phyloP scores from a whole-genome alignment of 1,140 invertebrate genomes.

The Vanessa tameamea region DNA sequence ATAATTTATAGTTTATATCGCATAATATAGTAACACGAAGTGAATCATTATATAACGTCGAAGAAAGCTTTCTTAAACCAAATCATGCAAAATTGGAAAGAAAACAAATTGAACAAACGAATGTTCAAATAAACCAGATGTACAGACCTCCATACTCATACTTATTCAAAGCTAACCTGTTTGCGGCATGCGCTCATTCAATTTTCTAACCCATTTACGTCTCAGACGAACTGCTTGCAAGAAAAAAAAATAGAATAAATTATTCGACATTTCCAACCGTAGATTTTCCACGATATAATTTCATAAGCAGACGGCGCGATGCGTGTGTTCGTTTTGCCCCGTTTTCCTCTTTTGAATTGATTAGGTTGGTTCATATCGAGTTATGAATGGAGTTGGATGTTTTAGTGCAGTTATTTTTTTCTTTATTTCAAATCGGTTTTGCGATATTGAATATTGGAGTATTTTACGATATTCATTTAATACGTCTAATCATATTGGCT shows the following conservation, averaged over 20 bases:
- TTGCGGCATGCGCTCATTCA: slow-evolving; percentile 67
- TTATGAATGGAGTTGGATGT: slow-evolving; percentile 68
- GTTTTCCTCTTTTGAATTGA: slow-evolving; percentile 76
- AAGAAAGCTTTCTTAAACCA: slow-evolving; percentile 4
- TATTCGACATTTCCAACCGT: slow-evolving; percentile 60
- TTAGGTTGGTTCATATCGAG: slow-evolving; percentile 72
- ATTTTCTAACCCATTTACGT: slow-evolving; percentile 80
- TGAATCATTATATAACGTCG: neutral
- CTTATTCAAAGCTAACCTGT: slow-evolving; percentile 65
- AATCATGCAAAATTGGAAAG: slow-evolving; percentile 26
- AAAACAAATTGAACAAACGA: slow-evolving; percentile 46
- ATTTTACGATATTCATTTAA: slow-evolving; percentile 38
- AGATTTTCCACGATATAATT: slow-evolving; percentile 76
- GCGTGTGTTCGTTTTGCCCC: slow-evolving; percentile 67
- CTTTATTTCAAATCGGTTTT: slow-evolving; percentile 14
- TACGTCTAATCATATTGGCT: slow-evolving; percentile 2
- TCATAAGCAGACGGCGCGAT: slow-evolving; percentile 66
- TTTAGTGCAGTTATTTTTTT: slow-evolving; percentile 52
- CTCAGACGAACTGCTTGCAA: slow-evolving; percentile 68
- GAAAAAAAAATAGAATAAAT: slow-evolving; percentile 51
- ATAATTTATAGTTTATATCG: neutral
- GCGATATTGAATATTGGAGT: slow-evolving; percentile 55
- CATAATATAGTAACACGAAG: neutral
- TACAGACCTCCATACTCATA: slow-evolving; percentile 53
- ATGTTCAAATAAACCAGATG: slow-evolving; percentile 52